Evolutionary conservation across 2,797 vertebrate genomes (phyloP), one percentile per base, ranked within the genome.

Genomic region (Loriculus beryllinus): DNA sequence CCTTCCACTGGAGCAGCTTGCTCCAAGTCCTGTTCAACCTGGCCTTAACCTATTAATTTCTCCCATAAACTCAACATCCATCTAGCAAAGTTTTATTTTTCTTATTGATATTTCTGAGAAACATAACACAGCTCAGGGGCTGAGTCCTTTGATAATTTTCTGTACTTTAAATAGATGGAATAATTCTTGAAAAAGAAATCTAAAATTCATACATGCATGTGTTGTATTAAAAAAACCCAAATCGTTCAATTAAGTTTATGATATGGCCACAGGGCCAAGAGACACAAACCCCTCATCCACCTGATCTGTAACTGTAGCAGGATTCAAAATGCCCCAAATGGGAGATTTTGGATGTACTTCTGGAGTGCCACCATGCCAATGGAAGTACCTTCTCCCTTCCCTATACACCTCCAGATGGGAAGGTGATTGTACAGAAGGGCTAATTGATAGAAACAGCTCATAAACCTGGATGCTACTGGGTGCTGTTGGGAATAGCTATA

Each of bases 61-160:
- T 63, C 20, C 43, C 9, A 13, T 67, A 80, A 91, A 52, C 18
- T 67, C 68, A 80, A 7, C 20, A 60, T 33, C 35, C 20, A 14
- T 42, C 56, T 33, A 68, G 17, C 12, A 85, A 40, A 71, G 8
- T 2, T 70, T 92, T 69, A 6, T 59, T 82, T 60, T 82, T 87
- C 35, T 5, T 49, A 10, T 28, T 80, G 56, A 7, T 74, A 64
- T 40, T 17, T 60, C 20, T 43, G 42, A 81, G 54, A 78, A 87
- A 75, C 0, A 0, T 20, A 9, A 64, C 0, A 1, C 39, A 12
- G 45, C 33, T 81, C 68, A 52, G 39, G n/a, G 23, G 18, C 77
- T 42, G 28, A 70, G 65, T 64, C 35, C 28, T 39, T 65, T 49
- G 52, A 37, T 81, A n/a, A 1, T 28, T 79, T 60, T 56, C 25